Base-by-base conservation (phyloP, 1,140 invertebrate genomes). In the Magallana gigas region DNA sequence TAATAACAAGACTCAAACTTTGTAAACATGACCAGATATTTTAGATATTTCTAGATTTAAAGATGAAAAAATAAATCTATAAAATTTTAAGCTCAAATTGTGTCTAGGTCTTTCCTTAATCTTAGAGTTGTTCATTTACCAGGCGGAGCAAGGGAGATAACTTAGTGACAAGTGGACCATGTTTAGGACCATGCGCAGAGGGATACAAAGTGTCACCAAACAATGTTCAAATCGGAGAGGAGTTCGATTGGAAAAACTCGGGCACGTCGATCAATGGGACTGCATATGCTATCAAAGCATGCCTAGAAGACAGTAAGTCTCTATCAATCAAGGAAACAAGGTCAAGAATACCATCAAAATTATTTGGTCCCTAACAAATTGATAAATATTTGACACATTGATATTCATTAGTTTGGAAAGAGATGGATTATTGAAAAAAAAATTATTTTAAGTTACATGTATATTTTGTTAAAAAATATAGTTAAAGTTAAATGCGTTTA, bases 251-350 rank as follows among this genome's bases (percentile, higher is more conserved):
- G 68, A 29, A 1, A 12, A 76, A 18, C 8, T 76, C 23, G 9
- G 68, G 68, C 1, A 76, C 68, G 9, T 7, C 23, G 1, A 76
- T 76, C 29, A 76, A 12, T 76, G 23, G 18, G 11, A 76, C 68
- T 29, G 68, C 68, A 8, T 76, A 76, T 36, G 68, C 68, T 29
- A 76, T 76, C 6, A 76, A 76, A 36, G 68, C 68, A 29, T 76
- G 68, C 23, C 18, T 76, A 29, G 68, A 76, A 36, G 68, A 76
- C 68, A 76, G 68, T 76, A 11, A 76, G 68, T 48, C 36, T 29
- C 6, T 16, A 48, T 48, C n/a, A 62, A 12, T 62, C 5, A 62
- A 60, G 11, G n/a, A 11, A 14, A 3, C 3, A 1, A 60, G 11
- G 11, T 60, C 11, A 4, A 0, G n/a, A 14, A 23, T 23, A 23